Evolutionary conservation across 1,140 invertebrate genomes (phyloP), one percentile per base, ranked within the genome.

Genomic region (Trachymyrmex septentrionalis): DNA sequence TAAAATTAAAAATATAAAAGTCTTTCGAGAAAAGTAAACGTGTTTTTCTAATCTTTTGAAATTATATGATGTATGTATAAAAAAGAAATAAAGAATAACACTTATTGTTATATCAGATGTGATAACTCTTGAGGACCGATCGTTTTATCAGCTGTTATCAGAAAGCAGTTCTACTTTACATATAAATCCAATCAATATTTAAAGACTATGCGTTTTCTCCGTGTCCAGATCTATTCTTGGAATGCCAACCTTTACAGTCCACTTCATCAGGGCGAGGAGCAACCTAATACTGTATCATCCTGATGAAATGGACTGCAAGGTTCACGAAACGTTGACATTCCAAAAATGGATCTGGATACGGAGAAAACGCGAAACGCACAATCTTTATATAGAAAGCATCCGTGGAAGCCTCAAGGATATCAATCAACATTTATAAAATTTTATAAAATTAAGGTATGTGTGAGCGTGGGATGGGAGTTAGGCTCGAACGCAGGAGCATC

Each of bases 1-100:
- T 88, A 34, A 34, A 34, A 34, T 6, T 34, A 34, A 34, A 53
- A 73, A 69, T 34, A 59, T 88, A 64, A 48, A 12, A 85, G 38
- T 30, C 57, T 61, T 86, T 69, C 10, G 10, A 34, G 9, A 34
- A 24, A 19, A 27, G 27, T 7, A 44, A 5, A 21, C 38, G 38
- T 38, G 27, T 59, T 14, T 21, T 50, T 44, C 66, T 63, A 67
- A 50, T 59, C 27, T 55, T 34, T 76, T 19, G 12, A 87, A 67
- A 64, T 27, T 59, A 38, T 14, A 21, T 1, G 14, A n/a, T 30
- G 3, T 21, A 16, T 80, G 10, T 38, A 61, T 38, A 44, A 38
- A 59, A 5, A 44, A n/a, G 7, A 38, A 14, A 78, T 34, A 30
- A 30, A 78, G n/a, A 14, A 1, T 19, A 64, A 78, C n/a, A 4